These are phyloP conservation scores for Pteromalus puparum DNA, from an alignment of 1,140 invertebrate genomes.

Conservation along the genomic window DNA sequence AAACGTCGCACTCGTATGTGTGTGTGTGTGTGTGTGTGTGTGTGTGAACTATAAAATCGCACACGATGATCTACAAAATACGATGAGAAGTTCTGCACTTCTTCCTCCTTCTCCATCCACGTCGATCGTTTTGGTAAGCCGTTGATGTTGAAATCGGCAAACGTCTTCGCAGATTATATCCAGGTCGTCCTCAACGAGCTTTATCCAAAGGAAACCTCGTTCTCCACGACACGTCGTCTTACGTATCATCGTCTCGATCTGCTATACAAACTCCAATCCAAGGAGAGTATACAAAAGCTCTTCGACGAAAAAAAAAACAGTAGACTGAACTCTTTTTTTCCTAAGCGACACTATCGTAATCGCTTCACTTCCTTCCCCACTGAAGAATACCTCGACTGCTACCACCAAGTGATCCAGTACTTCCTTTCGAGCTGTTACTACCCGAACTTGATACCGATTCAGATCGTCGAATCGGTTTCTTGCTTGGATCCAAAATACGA, in stretches of 20 bases:
- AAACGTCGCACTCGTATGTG: background rate
- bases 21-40: too few relatives aligned
- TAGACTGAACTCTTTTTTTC: background rate
- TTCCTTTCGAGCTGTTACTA: slow-evolving; percentile 66
- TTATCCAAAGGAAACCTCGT: too few relatives aligned
- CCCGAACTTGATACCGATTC: slow-evolving; percentile 69
- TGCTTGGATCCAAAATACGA: slow-evolving; percentile 74
- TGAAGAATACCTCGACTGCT: slow-evolving; percentile 59
- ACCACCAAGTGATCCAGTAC: slow-evolving; percentile 59
- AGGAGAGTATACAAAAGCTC: background rate
- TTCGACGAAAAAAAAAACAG: background rate
- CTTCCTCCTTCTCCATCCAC: background rate
- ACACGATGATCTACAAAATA: too few relatives aligned
- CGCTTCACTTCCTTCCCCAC: slow-evolving; percentile 69
- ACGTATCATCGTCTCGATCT: background rate
- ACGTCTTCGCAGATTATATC: too few relatives aligned
- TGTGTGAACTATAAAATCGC: too few relatives aligned
- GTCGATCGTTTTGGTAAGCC: too few relatives aligned
- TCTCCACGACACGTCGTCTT: background rate
- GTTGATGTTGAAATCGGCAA: too few relatives aligned
- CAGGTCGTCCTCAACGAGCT: background rate
- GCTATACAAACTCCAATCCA: background rate
- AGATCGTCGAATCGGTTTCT: slow-evolving; percentile 66
- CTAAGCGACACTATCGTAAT: too few relatives aligned
- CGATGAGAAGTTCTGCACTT: too few relatives aligned